These are phyloP conservation scores for Thunnus maccoyii DNA, from an alignment of 2,113 vertebrate species.

Conservation along the genomic window DNA sequence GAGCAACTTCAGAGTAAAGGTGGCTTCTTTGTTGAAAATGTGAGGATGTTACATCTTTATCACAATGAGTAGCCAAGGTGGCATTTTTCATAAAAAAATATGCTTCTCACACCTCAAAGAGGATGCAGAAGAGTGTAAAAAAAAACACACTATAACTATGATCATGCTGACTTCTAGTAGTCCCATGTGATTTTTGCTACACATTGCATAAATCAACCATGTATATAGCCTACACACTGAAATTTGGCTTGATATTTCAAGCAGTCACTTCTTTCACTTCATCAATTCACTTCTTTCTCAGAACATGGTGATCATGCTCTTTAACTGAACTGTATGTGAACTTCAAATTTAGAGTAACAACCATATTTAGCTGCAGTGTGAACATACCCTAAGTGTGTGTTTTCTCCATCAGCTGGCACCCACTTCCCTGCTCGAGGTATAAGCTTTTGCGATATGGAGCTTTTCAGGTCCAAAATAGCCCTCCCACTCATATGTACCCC, in stretches of 20 bases:
- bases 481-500: constrained; percentile 51
- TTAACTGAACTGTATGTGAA: constrained; percentile 57
- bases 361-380: constrained; percentile 52
- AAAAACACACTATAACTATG: neutral
- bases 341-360: constrained; percentile 40
- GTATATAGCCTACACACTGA: neutral
- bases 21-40: constrained; percentile 19
- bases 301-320: constrained; percentile 18
- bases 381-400: constrained; percentile 63
- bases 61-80: neutral
- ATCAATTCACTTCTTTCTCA: neutral
- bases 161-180: neutral
- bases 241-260: neutral
- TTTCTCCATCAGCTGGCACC: constrained; percentile 80
- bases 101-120: constrained; percentile 13
- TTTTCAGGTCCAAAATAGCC: constrained; percentile 84
- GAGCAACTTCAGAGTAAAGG: constrained; percentile 16
- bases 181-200: neutral
- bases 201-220: neutral
- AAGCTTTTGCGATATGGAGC: constrained; percentile 64
- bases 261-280: neutral
- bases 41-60: constrained; percentile 7
- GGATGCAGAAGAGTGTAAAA: neutral
- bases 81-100: neutral
- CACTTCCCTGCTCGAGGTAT: constrained; percentile 64